phyloP scores from a whole-genome alignment of 2,797 vertebrate genomes.

The Varecia variegata region DNA sequence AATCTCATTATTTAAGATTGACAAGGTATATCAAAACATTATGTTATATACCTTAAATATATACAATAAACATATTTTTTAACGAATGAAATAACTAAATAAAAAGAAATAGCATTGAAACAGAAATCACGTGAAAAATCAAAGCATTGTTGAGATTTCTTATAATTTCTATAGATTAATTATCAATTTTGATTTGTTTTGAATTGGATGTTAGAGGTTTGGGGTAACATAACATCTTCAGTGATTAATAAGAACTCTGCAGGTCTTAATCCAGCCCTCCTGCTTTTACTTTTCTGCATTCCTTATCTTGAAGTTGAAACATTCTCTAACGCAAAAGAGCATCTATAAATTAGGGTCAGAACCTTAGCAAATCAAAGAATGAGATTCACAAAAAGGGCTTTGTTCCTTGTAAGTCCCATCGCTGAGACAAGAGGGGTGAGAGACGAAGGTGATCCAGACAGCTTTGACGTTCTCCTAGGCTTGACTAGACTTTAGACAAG shows the following conservation, averaged over 20 bases:
- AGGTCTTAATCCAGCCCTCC: not conserved
- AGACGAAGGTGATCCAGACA: not conserved
- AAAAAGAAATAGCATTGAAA: not conserved
- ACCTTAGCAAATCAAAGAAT: not conserved
- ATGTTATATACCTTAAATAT: not conserved
- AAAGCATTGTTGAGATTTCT: not conserved
- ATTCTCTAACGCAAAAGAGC: not conserved
- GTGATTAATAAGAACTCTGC: not conserved
- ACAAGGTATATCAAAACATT: not conserved
- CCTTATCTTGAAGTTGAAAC: not conserved
- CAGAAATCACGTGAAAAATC: not conserved
- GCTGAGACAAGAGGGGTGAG: not conserved
- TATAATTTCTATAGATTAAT: not conserved
- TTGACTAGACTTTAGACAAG: not conserved
- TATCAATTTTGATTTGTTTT: conserved; percentile 14
- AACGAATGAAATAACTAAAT: not conserved
- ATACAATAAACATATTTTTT: not conserved
- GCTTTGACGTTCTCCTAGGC: not conserved
- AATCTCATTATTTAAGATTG: not conserved
- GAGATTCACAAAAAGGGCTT: not conserved
- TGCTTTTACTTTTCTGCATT: not conserved
- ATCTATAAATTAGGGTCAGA: not conserved
- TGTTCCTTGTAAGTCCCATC: not conserved
- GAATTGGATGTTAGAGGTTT: not conserved
- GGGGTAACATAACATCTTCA: not conserved